These are phyloP conservation scores for Drosophila formosana DNA, from an alignment of 2,888 invertebrate genomes.

Conservation along the genomic window DNA sequence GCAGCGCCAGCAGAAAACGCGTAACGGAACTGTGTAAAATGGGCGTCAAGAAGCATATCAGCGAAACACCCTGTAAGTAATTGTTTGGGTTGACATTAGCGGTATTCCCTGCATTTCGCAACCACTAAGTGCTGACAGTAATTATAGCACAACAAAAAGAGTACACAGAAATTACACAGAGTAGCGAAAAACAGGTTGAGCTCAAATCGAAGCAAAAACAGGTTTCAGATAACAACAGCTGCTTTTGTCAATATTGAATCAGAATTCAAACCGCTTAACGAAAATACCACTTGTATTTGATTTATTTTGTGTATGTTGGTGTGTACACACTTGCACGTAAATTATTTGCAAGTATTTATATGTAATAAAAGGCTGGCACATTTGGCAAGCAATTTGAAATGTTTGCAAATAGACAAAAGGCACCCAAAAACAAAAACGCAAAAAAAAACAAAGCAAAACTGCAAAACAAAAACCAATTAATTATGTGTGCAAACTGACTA, in stretches of 20 bases:
- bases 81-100: conserved; percentile 2
- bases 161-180: neutral
- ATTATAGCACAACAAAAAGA: conserved; percentile 1
- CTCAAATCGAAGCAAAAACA: conserved; percentile 1
- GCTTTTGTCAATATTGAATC: neutral
- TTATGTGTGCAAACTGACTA: conserved; percentile 56
- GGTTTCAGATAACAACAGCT: conserved; percentile 1
- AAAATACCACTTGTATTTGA: conserved; percentile 13
- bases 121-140: neutral
- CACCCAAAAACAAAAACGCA: conserved; percentile 37
- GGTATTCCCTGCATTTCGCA: neutral
- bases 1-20: conserved; percentile 67
- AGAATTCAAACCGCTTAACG: neutral
- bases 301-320: neutral
- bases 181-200: conserved; percentile 6
- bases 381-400: conserved; percentile 58
- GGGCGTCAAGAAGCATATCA: conserved; percentile 83
- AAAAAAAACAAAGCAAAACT: conserved; percentile 40
- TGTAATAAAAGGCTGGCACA: conserved; percentile 39
- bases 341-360: conserved; percentile 8
- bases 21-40: conserved; percentile 77
- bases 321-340: conserved; percentile 3
- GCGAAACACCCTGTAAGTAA: conserved; percentile 81
- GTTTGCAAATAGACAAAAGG: conserved; percentile 63
- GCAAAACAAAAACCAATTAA: conserved; percentile 50